Conservation (phyloP, 2,888 invertebrate genomes). For the Xanthostigma xanthostigma region DNA sequence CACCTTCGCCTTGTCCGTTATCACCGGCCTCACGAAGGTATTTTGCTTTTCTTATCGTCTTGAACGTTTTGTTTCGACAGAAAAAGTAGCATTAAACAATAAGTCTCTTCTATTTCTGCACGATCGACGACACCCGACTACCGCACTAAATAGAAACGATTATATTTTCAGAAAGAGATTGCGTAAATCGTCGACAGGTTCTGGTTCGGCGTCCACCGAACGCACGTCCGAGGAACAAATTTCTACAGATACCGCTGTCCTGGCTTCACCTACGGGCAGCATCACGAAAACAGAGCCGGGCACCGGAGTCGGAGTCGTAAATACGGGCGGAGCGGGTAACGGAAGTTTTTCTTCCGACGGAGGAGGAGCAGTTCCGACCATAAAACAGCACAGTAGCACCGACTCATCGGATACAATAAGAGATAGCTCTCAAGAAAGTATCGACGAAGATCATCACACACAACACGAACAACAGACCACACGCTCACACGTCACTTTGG, state of each 20-base stretch:
- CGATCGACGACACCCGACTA: too few species aligned
- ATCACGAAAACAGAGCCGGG: constrained; percentile 28
- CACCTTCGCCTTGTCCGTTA: constrained; percentile 44
- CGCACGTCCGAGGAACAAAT: constrained; percentile 33
- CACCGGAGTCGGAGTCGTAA: neutral
- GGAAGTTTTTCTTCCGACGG: constrained; percentile 19
- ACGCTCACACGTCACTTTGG: constrained; percentile 25
- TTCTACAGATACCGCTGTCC: constrained; percentile 34
- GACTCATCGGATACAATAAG: constrained; percentile 32
- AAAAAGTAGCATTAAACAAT: too few species aligned
- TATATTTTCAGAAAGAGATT: constrained; percentile 39
- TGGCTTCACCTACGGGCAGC: constrained; percentile 29
- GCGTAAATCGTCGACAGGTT: constrained; percentile 49
- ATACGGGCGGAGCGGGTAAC: constrained; percentile 1
- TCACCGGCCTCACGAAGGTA: constrained; percentile 32
- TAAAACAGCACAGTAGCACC: constrained; percentile 23
- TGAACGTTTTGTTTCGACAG: too few species aligned
- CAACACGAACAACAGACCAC: constrained; percentile 8
- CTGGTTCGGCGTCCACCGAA: constrained; percentile 37
- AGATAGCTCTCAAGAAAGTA: constrained; percentile 37
- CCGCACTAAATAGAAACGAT: neutral
- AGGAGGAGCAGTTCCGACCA: constrained; percentile 16
- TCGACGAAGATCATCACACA: constrained; percentile 26
- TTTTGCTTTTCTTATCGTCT: neutral
- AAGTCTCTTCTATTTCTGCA: too few species aligned